Base-by-base conservation (phyloP, 2,888 invertebrate genomes). In the Lycaena phlaeas region DNA sequence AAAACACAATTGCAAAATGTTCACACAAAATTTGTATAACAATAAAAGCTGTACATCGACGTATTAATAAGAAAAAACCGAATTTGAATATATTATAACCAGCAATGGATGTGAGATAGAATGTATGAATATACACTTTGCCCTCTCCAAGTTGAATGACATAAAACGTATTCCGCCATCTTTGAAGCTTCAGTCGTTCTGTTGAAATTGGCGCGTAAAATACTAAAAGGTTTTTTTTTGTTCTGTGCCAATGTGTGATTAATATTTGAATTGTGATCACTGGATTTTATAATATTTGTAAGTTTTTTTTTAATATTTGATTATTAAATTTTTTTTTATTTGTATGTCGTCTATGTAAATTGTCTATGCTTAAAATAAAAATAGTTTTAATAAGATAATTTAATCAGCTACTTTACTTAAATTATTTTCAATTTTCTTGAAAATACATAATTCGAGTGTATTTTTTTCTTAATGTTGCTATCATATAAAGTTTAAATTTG, bases 191-290 rank as follows among this genome's bases (percentile, higher is more conserved):
- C 40, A 40, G 40, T 40, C 15, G 6, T 11, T 15, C 1, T 14
- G 26, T 27, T 34, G n/a, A 11, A 17, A 15, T 40, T 31, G 40
- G 40, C 40, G 40, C 40, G 40, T 31, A 40, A 40, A 15, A 15
- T 40, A 14, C 26, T 25, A 26, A 25, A 4, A 26, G 36, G 14
- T 36, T n/a, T 22, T 31, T 10, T 14, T 31, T 31, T 31, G 14
- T 31, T 25, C 14, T 36, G 36, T 36, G 36, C 9, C 25, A 25
- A 11, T 36, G 36, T 18, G 36, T 36, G 22, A 36, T 14, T 18
- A 14, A n/a, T 14, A 29, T 12, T 14, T 14, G 11, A 14, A 14
- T 12, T 9, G 14, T 14, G 14, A 9, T 31, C 10, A n/a, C n/a
- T 6, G 31, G 17, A 31, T 31, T 14, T 14, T 5, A 14, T 25